Conservation (phyloP, 2,797 vertebrate species). For the Crypturellus tataupa region DNA sequence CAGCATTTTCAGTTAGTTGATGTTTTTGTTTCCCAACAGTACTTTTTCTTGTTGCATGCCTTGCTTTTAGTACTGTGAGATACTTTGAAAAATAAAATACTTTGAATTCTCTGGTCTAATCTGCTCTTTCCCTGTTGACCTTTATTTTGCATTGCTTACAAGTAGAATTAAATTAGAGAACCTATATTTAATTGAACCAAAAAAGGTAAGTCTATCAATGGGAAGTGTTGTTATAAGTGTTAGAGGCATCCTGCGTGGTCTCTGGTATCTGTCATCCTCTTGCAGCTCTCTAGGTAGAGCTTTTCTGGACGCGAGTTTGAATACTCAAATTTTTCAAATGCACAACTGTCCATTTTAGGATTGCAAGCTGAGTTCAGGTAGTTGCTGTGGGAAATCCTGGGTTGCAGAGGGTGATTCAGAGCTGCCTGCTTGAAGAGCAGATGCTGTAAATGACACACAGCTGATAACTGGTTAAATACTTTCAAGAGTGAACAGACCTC, state of each 20-base stretch:
- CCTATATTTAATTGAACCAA: background rate
- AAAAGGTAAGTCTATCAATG: background rate
- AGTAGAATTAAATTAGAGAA: background rate
- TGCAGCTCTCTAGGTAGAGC: background rate
- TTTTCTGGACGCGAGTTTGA: background rate
- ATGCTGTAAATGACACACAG: background rate
- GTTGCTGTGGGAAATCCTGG: background rate
- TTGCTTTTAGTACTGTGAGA: slow-evolving; percentile 5
- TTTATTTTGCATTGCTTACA: background rate
- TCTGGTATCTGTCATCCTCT: background rate
- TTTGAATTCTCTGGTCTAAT: slow-evolving; percentile 56
- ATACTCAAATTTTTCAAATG: background rate
- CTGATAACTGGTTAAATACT: slow-evolving; percentile 4
- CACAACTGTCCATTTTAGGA: background rate
- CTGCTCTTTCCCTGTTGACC: background rate
- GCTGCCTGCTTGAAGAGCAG: background rate
- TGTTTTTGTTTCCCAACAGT: slow-evolving; percentile 7
- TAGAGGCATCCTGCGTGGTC: background rate
- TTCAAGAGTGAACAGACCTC: slow-evolving; percentile 12
- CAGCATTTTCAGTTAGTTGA: slow-evolving; percentile 33
- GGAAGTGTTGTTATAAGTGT: background rate
- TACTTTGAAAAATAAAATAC: slow-evolving; percentile 41
- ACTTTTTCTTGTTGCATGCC: slow-evolving; percentile 21
- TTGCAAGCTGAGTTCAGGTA: background rate
- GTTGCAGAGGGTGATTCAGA: background rate